phyloP scores from a whole-genome alignment of 2,888 invertebrate species.

The Drosophila niveifrons region DNA sequence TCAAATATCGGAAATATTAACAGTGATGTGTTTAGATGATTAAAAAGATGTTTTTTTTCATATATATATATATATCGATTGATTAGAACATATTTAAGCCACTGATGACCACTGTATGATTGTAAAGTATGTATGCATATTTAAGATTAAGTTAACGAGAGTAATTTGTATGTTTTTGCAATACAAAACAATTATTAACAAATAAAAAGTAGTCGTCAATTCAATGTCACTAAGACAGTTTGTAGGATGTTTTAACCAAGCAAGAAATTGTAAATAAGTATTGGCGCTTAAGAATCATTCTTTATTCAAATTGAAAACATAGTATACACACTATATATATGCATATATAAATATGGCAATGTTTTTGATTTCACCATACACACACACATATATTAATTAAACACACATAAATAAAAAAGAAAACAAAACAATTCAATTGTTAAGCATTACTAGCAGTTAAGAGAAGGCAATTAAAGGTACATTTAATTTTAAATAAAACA shows the following conservation, averaged over 20 bases:
- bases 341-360: slow-evolving; percentile 35
- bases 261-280: slow-evolving; percentile 65
- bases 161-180: slow-evolving; percentile 70
- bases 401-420: slow-evolving; percentile 45
- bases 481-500: slow-evolving; percentile 74
- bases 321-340: too few relatives aligned
- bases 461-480: slow-evolving; percentile 79
- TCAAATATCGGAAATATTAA: slow-evolving; percentile 28
- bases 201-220: slow-evolving; percentile 70
- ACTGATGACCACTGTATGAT: slow-evolving; percentile 72
- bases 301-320: slow-evolving; percentile 36
- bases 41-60: slow-evolving; percentile 39
- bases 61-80: slow-evolving; percentile 26
- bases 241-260: slow-evolving; percentile 68
- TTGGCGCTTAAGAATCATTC: slow-evolving; percentile 65
- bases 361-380: slow-evolving; percentile 25
- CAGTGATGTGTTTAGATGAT: slow-evolving; percentile 51
- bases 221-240: slow-evolving; percentile 61
- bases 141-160: slow-evolving; percentile 59
- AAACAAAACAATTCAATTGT: slow-evolving; percentile 77
- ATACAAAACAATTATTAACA: slow-evolving; percentile 55
- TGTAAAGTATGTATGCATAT: slow-evolving; percentile 77
- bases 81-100: slow-evolving; percentile 62
- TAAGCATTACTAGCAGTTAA: slow-evolving; percentile 78
- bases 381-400: slow-evolving; percentile 29